Conservation (phyloP, 2,797 vertebrate genomes). For the Ceryle rudis region DNA sequence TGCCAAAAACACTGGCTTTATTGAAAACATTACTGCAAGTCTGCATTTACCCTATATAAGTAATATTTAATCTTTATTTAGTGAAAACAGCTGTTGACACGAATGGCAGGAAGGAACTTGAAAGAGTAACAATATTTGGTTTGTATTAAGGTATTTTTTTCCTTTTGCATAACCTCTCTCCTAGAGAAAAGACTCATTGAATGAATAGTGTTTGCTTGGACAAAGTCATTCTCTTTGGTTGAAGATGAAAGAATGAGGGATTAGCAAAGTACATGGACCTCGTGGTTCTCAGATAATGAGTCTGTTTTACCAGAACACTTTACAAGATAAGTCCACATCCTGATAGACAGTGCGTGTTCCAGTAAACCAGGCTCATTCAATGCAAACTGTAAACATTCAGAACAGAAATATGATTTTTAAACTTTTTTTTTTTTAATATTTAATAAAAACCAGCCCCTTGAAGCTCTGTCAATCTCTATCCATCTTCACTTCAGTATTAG, state of each 20-base stretch:
- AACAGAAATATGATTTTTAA: neutral
- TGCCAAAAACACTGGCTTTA: neutral
- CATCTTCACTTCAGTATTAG: neutral
- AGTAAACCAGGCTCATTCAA: neutral
- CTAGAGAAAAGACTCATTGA: constrained; percentile 10
- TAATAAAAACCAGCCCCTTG: neutral
- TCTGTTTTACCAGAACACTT: neutral
- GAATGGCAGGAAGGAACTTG: neutral
- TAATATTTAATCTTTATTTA: neutral
- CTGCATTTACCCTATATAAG: neutral
- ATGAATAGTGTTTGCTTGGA: neutral
- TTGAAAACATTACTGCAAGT: neutral
- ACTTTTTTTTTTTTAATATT: neutral
- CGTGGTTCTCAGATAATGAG: neutral
- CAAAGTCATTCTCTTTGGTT: neutral
- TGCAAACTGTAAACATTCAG: neutral
- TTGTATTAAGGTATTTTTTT: neutral
- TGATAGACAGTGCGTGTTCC: neutral
- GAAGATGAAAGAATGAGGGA: neutral
- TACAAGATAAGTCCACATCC: neutral
- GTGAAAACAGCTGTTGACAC: neutral
- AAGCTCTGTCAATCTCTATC: neutral
- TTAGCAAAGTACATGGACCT: neutral
- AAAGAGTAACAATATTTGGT: neutral
- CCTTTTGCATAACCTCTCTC: neutral